phyloP scores from a whole-genome alignment of 64 coral and sea anemone genomes.

The Exaiptasia diaphana region DNA sequence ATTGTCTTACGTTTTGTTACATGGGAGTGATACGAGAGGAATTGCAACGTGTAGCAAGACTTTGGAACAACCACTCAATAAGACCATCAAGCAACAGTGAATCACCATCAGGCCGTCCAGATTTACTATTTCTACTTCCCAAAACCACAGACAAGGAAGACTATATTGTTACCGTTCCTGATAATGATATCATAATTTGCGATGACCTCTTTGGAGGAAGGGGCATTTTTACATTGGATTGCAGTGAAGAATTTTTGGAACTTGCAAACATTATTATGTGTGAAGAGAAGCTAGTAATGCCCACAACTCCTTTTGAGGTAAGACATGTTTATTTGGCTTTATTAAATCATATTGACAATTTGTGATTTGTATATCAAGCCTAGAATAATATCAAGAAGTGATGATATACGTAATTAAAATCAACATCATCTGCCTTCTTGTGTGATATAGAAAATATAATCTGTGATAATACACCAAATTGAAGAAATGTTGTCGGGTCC shows the following conservation, averaged over 20 bases:
- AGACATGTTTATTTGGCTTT: conserved; percentile 52
- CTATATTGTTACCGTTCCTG: conserved; percentile 28
- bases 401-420: too few species aligned
- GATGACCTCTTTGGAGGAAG: conserved; percentile 12
- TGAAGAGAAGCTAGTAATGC: conserved; percentile 37
- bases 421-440: too few species aligned
- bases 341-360: conserved; percentile 7
- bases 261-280: conserved; percentile 38
- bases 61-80: background rate
- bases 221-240: conserved; percentile 5
- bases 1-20: conserved; percentile 42
- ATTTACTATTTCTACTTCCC: background rate
- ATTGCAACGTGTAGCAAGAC: background rate
- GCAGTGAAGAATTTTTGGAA: conserved; percentile 43
- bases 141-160: conserved; percentile 22
- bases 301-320: conserved; percentile 36
- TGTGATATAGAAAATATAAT: too few species aligned
- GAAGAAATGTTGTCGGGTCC: too few species aligned
- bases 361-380: too few species aligned
- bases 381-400: too few species aligned
- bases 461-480: too few species aligned
- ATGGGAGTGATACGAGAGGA: conserved; percentile 28
- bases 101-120: background rate
- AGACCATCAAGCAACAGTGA: background rate
- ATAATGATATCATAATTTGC: conserved; percentile 14